Base-by-base conservation (phyloP, 1,140 invertebrate genomes). In the Polypedilum vanderplanki region DNA sequence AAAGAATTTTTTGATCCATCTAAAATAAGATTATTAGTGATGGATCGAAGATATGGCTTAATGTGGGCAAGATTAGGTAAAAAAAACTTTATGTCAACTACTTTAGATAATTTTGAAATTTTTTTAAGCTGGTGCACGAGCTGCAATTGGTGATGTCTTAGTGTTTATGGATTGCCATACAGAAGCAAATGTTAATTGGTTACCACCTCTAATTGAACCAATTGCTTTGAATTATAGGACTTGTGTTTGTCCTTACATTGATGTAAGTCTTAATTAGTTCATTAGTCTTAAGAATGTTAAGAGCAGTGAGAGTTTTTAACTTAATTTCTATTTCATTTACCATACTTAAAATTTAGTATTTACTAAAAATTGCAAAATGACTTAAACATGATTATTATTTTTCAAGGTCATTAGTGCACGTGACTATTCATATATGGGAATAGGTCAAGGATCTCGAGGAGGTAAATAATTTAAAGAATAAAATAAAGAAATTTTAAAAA, bases 81-180 rank as follows among this genome's bases (percentile, higher is more conserved):
- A 3, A 57, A 15, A 57, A 57, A 57, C 8, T 57, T 57, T 57
- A 3, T 57, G 1, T 57, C 10, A 57, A 15, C 3, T 57, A 3
- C 1, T 3, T 57, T 57, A 15, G 10, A 57, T 8, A 57, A 57
- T 57, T n/a, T n/a, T n/a, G 8, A 57, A 15, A 57, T 7, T 57
- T 57, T 15, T 12, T 12, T 17, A 97, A 73, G 90, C 94, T 3
- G 96, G 96, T 0, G 96, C 96, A 1, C 89, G 88, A 78, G 81
- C 81, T 67, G 95, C 96, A 0, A 89, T 85, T 1, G 93, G 90
- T 0, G 91, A 97, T 75, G 91, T 97, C 12, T 83, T 98, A 12
- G 87, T 98, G 7, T 98, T 98, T 83, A 85, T 98, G 9, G 96
- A 98, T 82, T 96, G 96, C 0, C 96, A 98, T 80, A 93, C 91